phyloP scores from a whole-genome alignment of 2,888 invertebrate genomes.

The Amblyjoppa proteus region DNA sequence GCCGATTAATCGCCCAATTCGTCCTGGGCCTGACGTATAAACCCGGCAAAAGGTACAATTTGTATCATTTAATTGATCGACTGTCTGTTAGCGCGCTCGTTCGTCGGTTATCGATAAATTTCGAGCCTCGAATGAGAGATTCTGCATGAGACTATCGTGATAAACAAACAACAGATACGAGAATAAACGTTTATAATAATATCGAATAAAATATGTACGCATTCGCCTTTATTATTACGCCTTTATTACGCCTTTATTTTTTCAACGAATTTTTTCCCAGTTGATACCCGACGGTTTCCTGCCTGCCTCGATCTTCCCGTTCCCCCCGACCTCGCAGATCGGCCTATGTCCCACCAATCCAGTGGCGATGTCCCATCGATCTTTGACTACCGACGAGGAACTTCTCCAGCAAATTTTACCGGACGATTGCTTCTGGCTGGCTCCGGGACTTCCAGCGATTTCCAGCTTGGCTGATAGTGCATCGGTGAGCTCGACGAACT shows the following conservation, averaged over 20 bases:
- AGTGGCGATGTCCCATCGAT: conserved; percentile 58
- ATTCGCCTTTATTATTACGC: conserved; percentile 17
- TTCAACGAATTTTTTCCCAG: conserved; percentile 68
- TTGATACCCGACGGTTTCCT: conserved; percentile 77
- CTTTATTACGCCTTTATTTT: conserved; percentile 10
- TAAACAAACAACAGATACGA: conserved; percentile 39
- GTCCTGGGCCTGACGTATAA: conserved; percentile 46
- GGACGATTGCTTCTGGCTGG: conserved; percentile 79
- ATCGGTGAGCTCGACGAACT: conserved; percentile 63
- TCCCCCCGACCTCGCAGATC: conserved; percentile 70
- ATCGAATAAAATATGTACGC: conserved; percentile 36
- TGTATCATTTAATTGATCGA: conserved; percentile 48
- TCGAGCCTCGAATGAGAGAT: conserved; percentile 4
- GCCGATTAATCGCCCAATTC: conserved; percentile 42
- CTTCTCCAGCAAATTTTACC: conserved; percentile 73
- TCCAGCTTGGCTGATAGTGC: conserved; percentile 64
- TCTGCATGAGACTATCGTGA: conserved; percentile 49
- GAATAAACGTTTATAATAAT: conserved; percentile 68
- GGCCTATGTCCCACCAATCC: conserved; percentile 69
- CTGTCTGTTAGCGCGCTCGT: conserved; percentile 28
- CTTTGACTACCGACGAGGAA: conserved; percentile 69
- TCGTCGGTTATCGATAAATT: background rate
- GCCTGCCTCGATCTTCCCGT: conserved; percentile 77
- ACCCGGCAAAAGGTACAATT: conserved; percentile 17
- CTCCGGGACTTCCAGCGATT: conserved; percentile 63